Evolutionary conservation across 2,797 vertebrate genomes (phyloP).

Genomic region (Loris lydekkerianus): DNA sequence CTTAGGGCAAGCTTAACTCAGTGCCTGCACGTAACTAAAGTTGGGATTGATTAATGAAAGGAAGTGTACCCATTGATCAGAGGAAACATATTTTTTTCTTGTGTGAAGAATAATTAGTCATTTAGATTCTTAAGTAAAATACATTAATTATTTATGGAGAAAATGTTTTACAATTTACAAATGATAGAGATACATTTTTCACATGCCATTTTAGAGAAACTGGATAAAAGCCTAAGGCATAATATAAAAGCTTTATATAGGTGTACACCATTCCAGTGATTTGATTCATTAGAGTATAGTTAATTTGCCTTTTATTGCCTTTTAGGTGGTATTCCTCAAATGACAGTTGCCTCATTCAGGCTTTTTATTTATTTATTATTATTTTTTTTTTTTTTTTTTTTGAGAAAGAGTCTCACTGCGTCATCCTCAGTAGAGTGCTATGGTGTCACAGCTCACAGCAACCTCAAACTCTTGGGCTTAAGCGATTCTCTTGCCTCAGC

Average conservation of each 20-base stretch:
- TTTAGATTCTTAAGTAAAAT: constrained; percentile 20
- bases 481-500: too few species aligned
- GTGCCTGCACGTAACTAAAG: not conserved
- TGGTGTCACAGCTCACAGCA: too few species aligned
- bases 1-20: not conserved
- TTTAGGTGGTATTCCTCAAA: not conserved
- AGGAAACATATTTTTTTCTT: constrained; percentile 17
- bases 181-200: not conserved
- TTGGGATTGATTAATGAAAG: constrained; percentile 59
- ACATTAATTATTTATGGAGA: not conserved
- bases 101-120: not conserved
- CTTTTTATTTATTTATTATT: not conserved
- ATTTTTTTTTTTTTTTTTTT: too few species aligned
- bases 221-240: not conserved
- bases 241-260: not conserved
- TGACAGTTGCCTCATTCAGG: not conserved
- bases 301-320: not conserved
- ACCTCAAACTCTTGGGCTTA: too few species aligned
- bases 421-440: too few species aligned
- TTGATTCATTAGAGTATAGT: not conserved
- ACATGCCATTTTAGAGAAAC: not conserved
- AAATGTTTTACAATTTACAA: not conserved
- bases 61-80: constrained; percentile 16
- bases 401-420: too few species aligned
- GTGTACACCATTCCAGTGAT: not conserved